These are phyloP conservation scores for Euplexia lucipara DNA, from an alignment of 2,888 invertebrate genomes.

Conservation along the genomic window DNA sequence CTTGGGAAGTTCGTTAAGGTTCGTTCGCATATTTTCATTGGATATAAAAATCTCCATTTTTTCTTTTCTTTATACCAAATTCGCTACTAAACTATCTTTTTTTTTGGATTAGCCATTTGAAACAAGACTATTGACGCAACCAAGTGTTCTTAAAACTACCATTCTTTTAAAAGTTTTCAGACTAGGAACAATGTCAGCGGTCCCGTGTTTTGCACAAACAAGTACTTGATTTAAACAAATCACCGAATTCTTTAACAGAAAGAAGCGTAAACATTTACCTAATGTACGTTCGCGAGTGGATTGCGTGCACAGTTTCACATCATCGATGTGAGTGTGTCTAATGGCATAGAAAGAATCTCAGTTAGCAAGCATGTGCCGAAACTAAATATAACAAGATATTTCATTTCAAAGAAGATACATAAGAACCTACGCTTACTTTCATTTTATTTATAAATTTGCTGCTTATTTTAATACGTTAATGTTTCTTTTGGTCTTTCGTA, in stretches of 20 bases:
- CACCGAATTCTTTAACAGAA: conserved; percentile 29
- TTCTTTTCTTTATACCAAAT: too few species aligned
- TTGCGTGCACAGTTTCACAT: conserved; percentile 39
- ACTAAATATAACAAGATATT: conserved; percentile 6
- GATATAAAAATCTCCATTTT: neutral
- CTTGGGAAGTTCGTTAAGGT: conserved; percentile 7
- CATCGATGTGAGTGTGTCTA: conserved; percentile 28
- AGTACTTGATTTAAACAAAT: conserved; percentile 27
- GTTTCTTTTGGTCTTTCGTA: neutral
- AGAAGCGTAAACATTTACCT: conserved; percentile 44
- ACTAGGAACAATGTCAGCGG: conserved; percentile 15
- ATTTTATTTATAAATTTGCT: neutral
- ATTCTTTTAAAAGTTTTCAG: conserved; percentile 45
- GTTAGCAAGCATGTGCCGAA: conserved; percentile 21
- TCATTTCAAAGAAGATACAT: neutral
- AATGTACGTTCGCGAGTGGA: conserved; percentile 26
- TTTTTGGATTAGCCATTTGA: conserved; percentile 8
- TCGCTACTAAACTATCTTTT: too few species aligned
- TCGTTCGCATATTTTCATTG: conserved; percentile 14
- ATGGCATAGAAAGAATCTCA: conserved; percentile 44
- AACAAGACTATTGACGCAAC: conserved; percentile 33
- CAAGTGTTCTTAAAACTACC: conserved; percentile 22
- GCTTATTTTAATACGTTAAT: neutral
- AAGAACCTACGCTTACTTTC: neutral
- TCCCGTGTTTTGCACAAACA: conserved; percentile 16